These are phyloP conservation scores for Diaphora mendica DNA, from an alignment of 2,888 invertebrate species.

Conservation along the genomic window DNA sequence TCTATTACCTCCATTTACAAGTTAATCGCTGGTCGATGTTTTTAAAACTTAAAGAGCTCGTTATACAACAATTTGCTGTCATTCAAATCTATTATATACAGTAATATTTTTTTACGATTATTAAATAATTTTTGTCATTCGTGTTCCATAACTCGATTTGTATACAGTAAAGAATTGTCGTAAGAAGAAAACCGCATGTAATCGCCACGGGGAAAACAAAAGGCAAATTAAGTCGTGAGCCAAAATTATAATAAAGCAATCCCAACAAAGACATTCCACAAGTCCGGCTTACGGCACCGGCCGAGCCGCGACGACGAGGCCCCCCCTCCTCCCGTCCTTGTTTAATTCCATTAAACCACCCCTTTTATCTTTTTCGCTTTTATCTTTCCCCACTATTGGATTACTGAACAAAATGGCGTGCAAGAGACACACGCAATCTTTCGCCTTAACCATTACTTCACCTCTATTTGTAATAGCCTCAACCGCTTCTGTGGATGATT, in stretches of 20 bases:
- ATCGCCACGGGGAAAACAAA: constrained; percentile 53
- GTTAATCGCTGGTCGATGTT: constrained; percentile 19
- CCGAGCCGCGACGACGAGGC: constrained; percentile 45
- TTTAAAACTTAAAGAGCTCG: constrained; percentile 26
- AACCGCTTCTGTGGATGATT: constrained; percentile 51
- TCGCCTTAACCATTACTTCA: constrained; percentile 70
- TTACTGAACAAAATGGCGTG: constrained; percentile 82
- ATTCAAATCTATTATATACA: constrained; percentile 23
- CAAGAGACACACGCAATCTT: constrained; percentile 82
- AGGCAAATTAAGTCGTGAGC: constrained; percentile 61
- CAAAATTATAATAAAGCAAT: constrained; percentile 69
- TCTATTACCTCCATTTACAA: constrained; percentile 21
- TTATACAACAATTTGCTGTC: constrained; percentile 23
- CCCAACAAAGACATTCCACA: constrained; percentile 81
- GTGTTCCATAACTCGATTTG: constrained; percentile 26
- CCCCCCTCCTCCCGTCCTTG: constrained; percentile 66
- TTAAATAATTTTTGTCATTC: constrained; percentile 11
- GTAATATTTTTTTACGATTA: not conserved
- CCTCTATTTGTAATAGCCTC: constrained; percentile 68
- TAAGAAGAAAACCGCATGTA: constrained; percentile 54
- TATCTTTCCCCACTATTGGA: constrained; percentile 84
- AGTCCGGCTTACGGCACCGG: constrained; percentile 77
- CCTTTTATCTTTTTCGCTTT: constrained; percentile 84
- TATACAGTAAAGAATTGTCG: constrained; percentile 30
- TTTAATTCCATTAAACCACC: constrained; percentile 86